phyloP scores from a whole-genome alignment of 2,797 vertebrate species.

The Sebastes cheni region DNA sequence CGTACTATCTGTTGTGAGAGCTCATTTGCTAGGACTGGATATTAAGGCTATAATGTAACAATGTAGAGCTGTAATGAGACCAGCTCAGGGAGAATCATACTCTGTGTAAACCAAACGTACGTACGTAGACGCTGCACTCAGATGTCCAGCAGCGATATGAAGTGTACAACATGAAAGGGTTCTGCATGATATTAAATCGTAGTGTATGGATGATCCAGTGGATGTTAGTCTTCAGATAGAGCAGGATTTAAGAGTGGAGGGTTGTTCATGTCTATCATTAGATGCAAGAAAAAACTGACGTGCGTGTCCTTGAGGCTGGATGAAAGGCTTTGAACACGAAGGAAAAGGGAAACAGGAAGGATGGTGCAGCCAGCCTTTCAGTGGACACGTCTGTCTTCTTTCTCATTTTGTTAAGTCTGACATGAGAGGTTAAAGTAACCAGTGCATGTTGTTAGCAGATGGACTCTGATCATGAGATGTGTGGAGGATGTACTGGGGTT shows the following conservation, averaged over 20 bases:
- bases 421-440: slow-evolving; percentile 19
- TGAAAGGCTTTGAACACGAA: slow-evolving; percentile 20
- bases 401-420: slow-evolving; percentile 8
- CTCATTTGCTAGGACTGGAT: not conserved
- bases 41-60: not conserved
- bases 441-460: not conserved
- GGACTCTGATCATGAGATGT: not conserved
- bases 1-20: not conserved
- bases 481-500: not conserved
- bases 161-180: slow-evolving; percentile 4
- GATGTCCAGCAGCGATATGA: slow-evolving; percentile 7
- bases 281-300: slow-evolving; percentile 19
- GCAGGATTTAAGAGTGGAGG: slow-evolving; percentile 41
- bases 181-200: not conserved
- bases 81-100: not conserved
- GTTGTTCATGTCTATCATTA: slow-evolving; percentile 14
- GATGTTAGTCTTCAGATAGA: slow-evolving; percentile 18
- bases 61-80: not conserved
- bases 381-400: not conserved
- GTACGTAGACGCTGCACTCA: not conserved
- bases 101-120: not conserved
- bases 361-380: not conserved
- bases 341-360: slow-evolving; percentile 5
- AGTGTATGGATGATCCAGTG: not conserved
- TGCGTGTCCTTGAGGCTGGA: slow-evolving; percentile 48